Conservation (phyloP, 2,113 vertebrate species). For the Cololabis saira region DNA sequence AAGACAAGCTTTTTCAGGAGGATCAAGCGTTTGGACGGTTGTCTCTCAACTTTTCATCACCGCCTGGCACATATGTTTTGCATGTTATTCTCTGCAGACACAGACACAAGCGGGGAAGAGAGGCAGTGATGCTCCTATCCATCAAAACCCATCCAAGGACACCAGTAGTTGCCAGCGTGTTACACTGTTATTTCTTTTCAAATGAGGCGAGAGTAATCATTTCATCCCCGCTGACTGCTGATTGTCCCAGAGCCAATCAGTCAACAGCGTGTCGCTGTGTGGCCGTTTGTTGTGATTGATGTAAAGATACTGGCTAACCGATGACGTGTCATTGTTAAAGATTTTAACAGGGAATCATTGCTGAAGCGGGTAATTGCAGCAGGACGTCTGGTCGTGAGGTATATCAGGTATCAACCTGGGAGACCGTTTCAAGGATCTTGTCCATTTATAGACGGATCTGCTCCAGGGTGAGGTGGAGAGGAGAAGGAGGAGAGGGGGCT, state of each 20-base stretch:
- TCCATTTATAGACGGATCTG: constrained; percentile 23
- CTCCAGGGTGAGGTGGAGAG: not conserved
- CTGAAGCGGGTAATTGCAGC: not conserved
- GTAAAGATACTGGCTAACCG: not conserved
- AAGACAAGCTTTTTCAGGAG: constrained; percentile 34
- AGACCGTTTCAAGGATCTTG: constrained; percentile 32
- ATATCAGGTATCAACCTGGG: constrained; percentile 21
- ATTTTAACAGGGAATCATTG: not conserved
- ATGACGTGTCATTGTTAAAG: not conserved
- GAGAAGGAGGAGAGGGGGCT: not conserved
- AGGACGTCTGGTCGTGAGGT: constrained; percentile 2
- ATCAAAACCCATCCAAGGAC: constrained; percentile 22
- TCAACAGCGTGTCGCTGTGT: not conserved
- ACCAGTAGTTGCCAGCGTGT: constrained; percentile 18
- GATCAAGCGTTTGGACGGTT: constrained; percentile 34
- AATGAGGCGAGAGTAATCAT: constrained; percentile 19
- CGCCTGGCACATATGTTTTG: constrained; percentile 46
- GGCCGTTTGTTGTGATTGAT: constrained; percentile 4
- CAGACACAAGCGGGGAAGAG: constrained; percentile 38
- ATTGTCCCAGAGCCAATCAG: constrained; percentile 4
- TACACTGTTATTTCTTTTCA: constrained; percentile 14
- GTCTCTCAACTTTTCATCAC: constrained; percentile 54
- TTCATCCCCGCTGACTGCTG: constrained; percentile 10
- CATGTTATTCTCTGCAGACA: constrained; percentile 42
- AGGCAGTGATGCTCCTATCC: constrained; percentile 3